Evolutionary conservation across 2,888 invertebrate species (phyloP).

Genomic region (Ceraclea dissimilis): DNA sequence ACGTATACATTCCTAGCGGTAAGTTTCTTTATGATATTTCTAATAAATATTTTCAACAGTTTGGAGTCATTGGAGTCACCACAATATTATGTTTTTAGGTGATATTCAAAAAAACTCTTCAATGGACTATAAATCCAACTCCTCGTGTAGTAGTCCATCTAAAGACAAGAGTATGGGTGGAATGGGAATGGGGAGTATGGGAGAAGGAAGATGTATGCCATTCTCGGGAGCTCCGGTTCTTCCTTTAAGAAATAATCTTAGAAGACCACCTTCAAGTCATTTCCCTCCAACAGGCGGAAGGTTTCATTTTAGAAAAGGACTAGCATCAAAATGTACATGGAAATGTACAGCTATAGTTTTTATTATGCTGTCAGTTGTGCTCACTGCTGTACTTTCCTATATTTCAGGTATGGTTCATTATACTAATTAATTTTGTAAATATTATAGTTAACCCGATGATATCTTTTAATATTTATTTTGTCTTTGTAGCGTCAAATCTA

Average conservation of each 20-base stretch:
- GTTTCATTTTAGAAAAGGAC: slow-evolving; percentile 81
- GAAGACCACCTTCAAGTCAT: slow-evolving; percentile 60
- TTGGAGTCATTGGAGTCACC: background rate
- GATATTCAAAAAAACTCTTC: slow-evolving; percentile 79
- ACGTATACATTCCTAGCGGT: slow-evolving; percentile 88
- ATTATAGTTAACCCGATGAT: background rate
- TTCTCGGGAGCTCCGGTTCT: slow-evolving; percentile 61
- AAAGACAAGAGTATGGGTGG: slow-evolving; percentile 55
- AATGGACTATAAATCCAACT: slow-evolving; percentile 82
- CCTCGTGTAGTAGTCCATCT: slow-evolving; percentile 82
- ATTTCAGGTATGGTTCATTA: slow-evolving; percentile 64
- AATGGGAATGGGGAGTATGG: slow-evolving; percentile 46
- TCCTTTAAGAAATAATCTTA: slow-evolving; percentile 66
- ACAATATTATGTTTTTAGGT: slow-evolving; percentile 50
- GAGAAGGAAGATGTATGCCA: slow-evolving; percentile 55
- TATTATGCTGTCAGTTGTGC: slow-evolving; percentile 73
- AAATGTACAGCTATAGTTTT: slow-evolving; percentile 85
- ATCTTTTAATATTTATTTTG: slow-evolving; percentile 19
- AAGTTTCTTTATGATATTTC: slow-evolving; percentile 33
- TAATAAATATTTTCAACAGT: too few species aligned
- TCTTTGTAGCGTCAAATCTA: slow-evolving; percentile 64
- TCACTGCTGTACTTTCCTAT: slow-evolving; percentile 77
- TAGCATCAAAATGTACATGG: slow-evolving; percentile 84
- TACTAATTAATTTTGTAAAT: background rate
- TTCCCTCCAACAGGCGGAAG: slow-evolving; percentile 65